phyloP scores from a whole-genome alignment of 2,113 vertebrate genomes.

The Isichthys henryi region DNA sequence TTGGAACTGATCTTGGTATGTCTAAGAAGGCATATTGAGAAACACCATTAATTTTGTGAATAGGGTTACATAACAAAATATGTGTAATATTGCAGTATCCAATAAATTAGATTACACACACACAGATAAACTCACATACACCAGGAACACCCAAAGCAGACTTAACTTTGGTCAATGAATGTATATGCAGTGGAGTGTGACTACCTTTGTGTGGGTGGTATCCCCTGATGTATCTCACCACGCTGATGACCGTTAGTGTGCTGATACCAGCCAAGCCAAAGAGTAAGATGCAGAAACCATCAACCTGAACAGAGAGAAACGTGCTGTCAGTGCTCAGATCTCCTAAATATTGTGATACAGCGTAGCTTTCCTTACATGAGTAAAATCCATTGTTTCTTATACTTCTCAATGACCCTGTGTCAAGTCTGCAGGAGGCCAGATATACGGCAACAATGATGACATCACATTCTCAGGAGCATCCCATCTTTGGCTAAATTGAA shows the following conservation, averaged over 20 bases:
- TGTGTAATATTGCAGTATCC: no score
- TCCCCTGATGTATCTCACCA: constrained; percentile 34
- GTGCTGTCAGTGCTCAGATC: not conserved
- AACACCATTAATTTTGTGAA: no score
- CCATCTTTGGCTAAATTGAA: no score
- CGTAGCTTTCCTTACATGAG: not conserved
- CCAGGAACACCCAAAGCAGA: not conserved
- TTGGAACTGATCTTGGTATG: no score
- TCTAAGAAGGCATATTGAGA: no score
- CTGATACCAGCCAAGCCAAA: constrained; percentile 78
- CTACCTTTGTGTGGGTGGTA: constrained; percentile 56
- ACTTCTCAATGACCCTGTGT: not conserved
- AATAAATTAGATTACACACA: no score
- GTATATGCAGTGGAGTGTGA: constrained; percentile 61
- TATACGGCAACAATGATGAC: no score
- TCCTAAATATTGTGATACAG: not conserved
- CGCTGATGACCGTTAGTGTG: constrained; percentile 73
- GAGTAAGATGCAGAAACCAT: constrained; percentile 73
- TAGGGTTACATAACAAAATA: no score
- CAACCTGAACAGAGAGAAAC: constrained; percentile 56
- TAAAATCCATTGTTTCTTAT: not conserved
- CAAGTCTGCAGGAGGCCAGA: no score
- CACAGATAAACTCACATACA: not conserved
- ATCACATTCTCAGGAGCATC: no score
- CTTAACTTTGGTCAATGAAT: not conserved